A percentile compares a stretch with the other conserved stretches of the same genome.
Evolutionary conservation across 2,797 vertebrate species (phyloP).

Genomic region (Dendrocincla fuliginosa): DNA sequence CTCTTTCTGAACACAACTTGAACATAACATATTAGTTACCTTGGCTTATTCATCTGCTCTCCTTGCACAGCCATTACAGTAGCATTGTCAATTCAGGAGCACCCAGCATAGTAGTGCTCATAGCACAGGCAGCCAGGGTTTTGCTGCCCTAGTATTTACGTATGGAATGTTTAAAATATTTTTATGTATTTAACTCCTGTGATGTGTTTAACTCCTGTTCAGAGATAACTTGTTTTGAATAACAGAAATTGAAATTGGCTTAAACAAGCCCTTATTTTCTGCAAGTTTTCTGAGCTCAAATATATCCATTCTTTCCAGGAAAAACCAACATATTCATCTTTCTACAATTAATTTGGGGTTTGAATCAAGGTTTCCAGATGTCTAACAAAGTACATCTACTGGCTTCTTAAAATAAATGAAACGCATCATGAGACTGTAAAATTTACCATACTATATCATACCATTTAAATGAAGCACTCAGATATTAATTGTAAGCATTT

Average conservation of each 20-base stretch:
- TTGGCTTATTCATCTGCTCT: not conserved
- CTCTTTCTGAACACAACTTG: not conserved
- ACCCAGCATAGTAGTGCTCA: not conserved
- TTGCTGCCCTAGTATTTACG: not conserved
- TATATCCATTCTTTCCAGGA: not conserved
- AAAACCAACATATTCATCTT: not conserved
- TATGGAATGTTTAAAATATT: not conserved
- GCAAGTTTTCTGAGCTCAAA: not conserved
- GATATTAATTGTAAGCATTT: not conserved
- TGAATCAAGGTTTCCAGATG: not conserved
- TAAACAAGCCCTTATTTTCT: not conserved
- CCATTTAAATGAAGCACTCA: not conserved
- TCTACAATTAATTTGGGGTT: not conserved
- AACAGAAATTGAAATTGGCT: not conserved
- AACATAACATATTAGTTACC: not conserved
- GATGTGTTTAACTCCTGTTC: not conserved
- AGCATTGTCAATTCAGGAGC: not conserved
- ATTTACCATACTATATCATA: not conserved
- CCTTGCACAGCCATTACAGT: not conserved
- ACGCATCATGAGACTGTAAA: fast-evolving
- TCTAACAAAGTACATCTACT: not conserved
- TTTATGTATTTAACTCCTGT: not conserved
- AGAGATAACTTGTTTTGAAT: not conserved
- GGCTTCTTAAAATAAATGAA: not conserved
- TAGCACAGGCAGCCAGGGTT: not conserved